phyloP scores from a whole-genome alignment of 2,888 invertebrate genomes.

The Drymonia ruficornis region DNA sequence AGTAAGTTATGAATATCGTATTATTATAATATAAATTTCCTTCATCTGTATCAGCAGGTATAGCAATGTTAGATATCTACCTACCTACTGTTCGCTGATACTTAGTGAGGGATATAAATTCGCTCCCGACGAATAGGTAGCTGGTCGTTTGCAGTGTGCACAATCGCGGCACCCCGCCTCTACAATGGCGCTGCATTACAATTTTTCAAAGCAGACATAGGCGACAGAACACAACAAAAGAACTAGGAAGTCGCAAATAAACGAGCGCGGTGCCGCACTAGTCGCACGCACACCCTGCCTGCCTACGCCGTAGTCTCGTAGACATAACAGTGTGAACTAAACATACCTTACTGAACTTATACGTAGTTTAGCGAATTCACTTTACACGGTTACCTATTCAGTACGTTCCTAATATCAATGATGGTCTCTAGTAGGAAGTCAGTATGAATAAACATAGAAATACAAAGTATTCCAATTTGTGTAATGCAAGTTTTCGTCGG shows the following conservation, averaged over 20 bases:
- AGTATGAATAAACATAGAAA: slow-evolving; percentile 51
- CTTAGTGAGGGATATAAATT: slow-evolving; percentile 46
- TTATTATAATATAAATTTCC: too few relatives aligned
- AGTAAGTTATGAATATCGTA: not conserved
- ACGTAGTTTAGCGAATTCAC: not conserved
- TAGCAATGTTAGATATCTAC: not conserved
- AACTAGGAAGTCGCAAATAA: slow-evolving; percentile 81
- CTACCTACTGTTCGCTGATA: too few relatives aligned
- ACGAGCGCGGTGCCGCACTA: slow-evolving; percentile 74
- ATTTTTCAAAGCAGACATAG: slow-evolving; percentile 82
- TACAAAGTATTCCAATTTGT: slow-evolving; percentile 73
- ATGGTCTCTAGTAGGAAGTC: slow-evolving; percentile 33
- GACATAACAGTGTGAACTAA: slow-evolving; percentile 26
- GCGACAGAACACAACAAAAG: slow-evolving; percentile 81
- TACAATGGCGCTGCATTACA: slow-evolving; percentile 79
- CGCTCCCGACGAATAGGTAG: slow-evolving; percentile 39
- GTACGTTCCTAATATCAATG: slow-evolving; percentile 17
- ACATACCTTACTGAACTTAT: slow-evolving; percentile 9
- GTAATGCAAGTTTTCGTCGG: slow-evolving; percentile 75
- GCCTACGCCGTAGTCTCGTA: slow-evolving; percentile 43
- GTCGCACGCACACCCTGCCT: slow-evolving; percentile 59
- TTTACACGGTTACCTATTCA: slow-evolving; percentile 5
- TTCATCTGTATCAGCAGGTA: not conserved
- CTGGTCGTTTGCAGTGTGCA: slow-evolving; percentile 52
- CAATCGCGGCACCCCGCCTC: slow-evolving; percentile 71